Base-by-base conservation (phyloP, 2,888 invertebrate species). In the Drosophila pullipes region DNA sequence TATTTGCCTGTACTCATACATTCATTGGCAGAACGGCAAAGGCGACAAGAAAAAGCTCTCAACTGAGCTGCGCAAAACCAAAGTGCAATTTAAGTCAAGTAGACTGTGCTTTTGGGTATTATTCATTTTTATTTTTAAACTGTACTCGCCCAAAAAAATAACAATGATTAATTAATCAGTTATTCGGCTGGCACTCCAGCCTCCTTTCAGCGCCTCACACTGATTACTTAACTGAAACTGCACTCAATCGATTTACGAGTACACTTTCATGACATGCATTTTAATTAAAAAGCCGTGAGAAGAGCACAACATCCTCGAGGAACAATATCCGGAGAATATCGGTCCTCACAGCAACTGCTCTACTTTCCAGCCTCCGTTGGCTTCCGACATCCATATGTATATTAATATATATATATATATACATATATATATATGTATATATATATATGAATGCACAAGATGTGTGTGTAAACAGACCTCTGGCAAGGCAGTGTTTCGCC, bases 161-260 rank as follows among this genome's bases (percentile, higher is more conserved):
- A 76, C 69, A 74, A 76, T 80, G 69, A 75, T 83, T 83, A 83
- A 83, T 83, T 83, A 83, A 87, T 78, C 65, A 67, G 65, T 74
- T 68, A 65, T 69, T 78, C 55, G 69, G 64, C 52, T 41, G 64
- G 22, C 58, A 54, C 47, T 54, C 47, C 39, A 35, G 4, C 11
- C 35, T 31, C 41, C 49, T 50, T 31, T 59, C 49, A 10, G 18
- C 30, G 18, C 30, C 44, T 30, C 28, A 47, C 47, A 41, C 22
- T 52, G 65, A 54, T 73, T 76, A 55, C 80, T 76, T 63, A 81
- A 76, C 82, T 85, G 74, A 71, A 85, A 78, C 77, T 82, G 82
- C 81, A 84, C 83, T 87, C 84, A 86, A 87, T 89, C 89, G 88
- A 89, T 89, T 83, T 76, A 78, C 66, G 28, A 57, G 66, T 57